Evolutionary conservation across 23 tunicate species (phyloP), one percentile per base, ranked within the genome.

Genomic region (Botrylloides violaceus): DNA sequence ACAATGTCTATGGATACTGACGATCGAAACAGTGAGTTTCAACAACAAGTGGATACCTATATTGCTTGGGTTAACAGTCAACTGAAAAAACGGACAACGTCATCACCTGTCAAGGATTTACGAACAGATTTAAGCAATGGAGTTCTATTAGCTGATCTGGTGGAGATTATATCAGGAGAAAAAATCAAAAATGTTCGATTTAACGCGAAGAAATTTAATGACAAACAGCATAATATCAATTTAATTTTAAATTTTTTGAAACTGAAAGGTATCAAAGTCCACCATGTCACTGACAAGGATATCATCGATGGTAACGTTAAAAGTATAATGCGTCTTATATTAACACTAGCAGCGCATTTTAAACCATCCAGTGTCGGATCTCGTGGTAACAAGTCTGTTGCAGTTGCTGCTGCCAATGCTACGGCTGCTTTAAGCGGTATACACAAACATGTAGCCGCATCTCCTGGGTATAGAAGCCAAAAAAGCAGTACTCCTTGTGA

Each of bases 31-130:
- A 9, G 9, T 3, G 70, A 63, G 20, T 57, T 59, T 24, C 87
- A 87, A 81, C 81, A 80, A 61, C 95, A 87, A 81, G 43, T 87
- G 1, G 63, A 73, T 30, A 86, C 96, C 3, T 88, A 88, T 72
- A 72, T 81, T 39, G 88, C 88, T 56, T 88, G 96, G 96, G 79
- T 88, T 0, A 88, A 88, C 72, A 81, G 88, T 49, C 96, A 88
- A 49, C 59, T 88, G 31, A 88, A 78, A 49, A 88, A 88, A 30
- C 43, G 79, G 2, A 0, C 56, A 9, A 30, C 49, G 38, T 71
- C 76, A 2, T 66, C 58, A 49, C 81, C 39, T 1, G 80, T 88
- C 7, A 26, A 39, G 55, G 78, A 82, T 61, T 43, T 88, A n/a
- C 58, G 77, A 49, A 47, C 34, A 19, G 96, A 88, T 73, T 71